These are phyloP conservation scores for Psophia crepitans DNA, from an alignment of 2,113 vertebrate genomes.

Conservation along the genomic window DNA sequence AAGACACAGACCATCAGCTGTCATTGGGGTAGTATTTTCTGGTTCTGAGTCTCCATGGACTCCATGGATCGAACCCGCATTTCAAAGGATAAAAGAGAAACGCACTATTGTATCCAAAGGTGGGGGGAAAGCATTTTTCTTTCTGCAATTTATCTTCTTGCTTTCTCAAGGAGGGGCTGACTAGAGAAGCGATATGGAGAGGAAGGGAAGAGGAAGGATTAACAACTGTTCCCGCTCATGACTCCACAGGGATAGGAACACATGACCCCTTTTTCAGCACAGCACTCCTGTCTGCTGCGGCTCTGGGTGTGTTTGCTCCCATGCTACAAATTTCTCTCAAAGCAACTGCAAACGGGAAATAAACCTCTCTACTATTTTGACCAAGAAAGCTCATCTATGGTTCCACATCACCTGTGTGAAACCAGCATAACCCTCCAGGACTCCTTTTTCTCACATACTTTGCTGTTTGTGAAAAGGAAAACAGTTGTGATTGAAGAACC, in stretches of 20 bases:
- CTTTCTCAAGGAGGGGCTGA: neutral
- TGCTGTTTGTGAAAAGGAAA: neutral
- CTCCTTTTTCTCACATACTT: neutral
- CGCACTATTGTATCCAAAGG: neutral
- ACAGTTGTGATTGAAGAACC: neutral
- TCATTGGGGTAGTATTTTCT: neutral
- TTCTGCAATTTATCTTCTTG: neutral
- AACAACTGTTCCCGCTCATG: neutral
- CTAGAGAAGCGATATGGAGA: neutral
- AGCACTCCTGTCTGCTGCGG: neutral
- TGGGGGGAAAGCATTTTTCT: neutral
- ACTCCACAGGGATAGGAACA: neutral
- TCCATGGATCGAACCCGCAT: neutral
- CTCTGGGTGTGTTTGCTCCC: neutral
- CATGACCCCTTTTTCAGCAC: neutral
- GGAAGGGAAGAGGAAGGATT: neutral
- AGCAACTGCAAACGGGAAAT: neutral
- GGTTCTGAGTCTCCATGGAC: neutral
- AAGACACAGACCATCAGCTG: neutral
- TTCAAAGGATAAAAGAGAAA: neutral
- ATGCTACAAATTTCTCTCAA: neutral
- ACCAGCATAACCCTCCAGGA: neutral
- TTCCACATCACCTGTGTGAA: neutral
- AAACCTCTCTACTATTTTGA: neutral
- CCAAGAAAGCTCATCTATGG: neutral